phyloP scores from a whole-genome alignment of 2,888 invertebrate species.

The Eulithis testata region DNA sequence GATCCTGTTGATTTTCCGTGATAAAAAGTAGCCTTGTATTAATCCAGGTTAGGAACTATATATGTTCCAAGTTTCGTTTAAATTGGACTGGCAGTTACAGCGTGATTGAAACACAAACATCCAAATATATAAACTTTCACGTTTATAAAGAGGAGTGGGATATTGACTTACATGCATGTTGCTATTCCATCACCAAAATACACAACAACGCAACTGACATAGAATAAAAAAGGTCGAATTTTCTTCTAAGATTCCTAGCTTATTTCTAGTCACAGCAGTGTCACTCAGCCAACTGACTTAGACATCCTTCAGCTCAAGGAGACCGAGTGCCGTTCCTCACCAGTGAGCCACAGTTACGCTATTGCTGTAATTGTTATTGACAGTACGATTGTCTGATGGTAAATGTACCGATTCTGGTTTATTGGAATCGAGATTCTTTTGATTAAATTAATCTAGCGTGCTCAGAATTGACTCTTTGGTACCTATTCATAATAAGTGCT shows the following conservation, averaged over 20 bases:
- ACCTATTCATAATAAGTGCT: background rate
- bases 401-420: constrained; percentile 38
- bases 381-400: constrained; percentile 48
- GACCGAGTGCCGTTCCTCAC: constrained; percentile 67
- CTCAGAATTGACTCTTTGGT: background rate
- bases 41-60: no score
- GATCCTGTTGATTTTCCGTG: no score
- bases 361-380: constrained; percentile 39
- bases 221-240: background rate
- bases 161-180: constrained; percentile 39
- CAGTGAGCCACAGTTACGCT: constrained; percentile 50
- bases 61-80: no score
- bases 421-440: constrained; percentile 35
- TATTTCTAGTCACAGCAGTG: constrained; percentile 35
- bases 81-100: no score
- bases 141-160: background rate
- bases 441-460: constrained; percentile 18
- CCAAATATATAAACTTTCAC: no score
- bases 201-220: no score
- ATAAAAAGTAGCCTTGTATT: no score
- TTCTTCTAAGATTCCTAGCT: background rate
- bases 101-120: no score
- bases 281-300: constrained; percentile 54
- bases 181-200: constrained; percentile 10
- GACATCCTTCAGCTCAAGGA: constrained; percentile 62